These are phyloP conservation scores for Standfussiana lucernea DNA, from an alignment of 2,888 invertebrate species.

Conservation along the genomic window DNA sequence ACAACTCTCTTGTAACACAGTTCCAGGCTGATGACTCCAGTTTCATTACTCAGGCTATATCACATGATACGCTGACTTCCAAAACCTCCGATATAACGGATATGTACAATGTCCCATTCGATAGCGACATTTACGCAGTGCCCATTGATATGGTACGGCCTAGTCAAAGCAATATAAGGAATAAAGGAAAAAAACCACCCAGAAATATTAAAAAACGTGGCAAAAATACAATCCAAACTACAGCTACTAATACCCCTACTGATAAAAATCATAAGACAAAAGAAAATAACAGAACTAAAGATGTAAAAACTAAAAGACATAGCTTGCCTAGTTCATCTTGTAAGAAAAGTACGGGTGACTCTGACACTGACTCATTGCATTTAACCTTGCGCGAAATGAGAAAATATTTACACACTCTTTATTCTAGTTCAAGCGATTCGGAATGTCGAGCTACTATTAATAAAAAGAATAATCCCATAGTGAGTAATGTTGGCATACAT, in stretches of 20 bases:
- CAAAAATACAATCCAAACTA: constrained; percentile 80
- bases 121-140: constrained; percentile 96
- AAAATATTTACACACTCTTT: constrained; percentile 95
- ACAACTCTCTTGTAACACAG: constrained; percentile 94
- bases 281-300: constrained; percentile 80
- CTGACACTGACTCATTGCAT: constrained; percentile 93
- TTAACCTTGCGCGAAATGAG: constrained; percentile 96
- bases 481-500: constrained; percentile 85
- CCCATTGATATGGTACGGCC: constrained; percentile 95
- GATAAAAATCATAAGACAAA: constrained; percentile 79
- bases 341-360: constrained; percentile 89
- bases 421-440: constrained; percentile 94
- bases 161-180: constrained; percentile 81
- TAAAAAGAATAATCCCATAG: constrained; percentile 87
- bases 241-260: constrained; percentile 70
- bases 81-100: constrained; percentile 95
- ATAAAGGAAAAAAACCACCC: constrained; percentile 83
- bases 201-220: constrained; percentile 84
- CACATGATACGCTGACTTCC: constrained; percentile 94
- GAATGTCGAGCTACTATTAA: constrained; percentile 87
- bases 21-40: constrained; percentile 96
- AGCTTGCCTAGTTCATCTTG: constrained; percentile 93
- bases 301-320: constrained; percentile 91
- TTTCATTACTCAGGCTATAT: constrained; percentile 97
- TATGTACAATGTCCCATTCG: constrained; percentile 97